These are phyloP conservation scores for Axis porcinus DNA, from an alignment of 2,113 vertebrate genomes.

Conservation along the genomic window DNA sequence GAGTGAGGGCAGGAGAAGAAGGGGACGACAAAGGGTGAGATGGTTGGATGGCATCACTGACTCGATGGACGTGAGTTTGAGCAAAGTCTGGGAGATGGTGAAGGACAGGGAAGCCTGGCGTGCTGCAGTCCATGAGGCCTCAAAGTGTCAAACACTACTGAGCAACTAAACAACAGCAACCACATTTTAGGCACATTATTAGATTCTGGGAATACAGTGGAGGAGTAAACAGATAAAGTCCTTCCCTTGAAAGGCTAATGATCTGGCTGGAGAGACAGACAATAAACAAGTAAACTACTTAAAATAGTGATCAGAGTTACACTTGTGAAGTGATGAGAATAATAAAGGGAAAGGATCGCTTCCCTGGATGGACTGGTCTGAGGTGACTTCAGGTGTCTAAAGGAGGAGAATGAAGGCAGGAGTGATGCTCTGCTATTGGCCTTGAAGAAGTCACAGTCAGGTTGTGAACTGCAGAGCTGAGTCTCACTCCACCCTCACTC, in stretches of 20 bases:
- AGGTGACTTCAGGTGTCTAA: neutral
- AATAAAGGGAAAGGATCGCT: neutral
- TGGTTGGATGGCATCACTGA: neutral
- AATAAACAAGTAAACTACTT: neutral
- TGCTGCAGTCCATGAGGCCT: neutral
- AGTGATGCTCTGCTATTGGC: neutral
- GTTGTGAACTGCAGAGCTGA: fast-evolving
- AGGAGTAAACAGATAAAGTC: neutral
- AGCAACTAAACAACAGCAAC: neutral
- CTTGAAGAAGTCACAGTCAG: neutral
- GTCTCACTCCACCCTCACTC: neutral
- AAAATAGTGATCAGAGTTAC: neutral
- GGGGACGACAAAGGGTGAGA: neutral
- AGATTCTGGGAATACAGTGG: neutral
- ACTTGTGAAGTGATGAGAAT: neutral
- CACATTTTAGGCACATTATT: neutral
- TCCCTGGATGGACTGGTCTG: neutral
- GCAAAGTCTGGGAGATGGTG: neutral
- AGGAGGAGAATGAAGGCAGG: neutral
- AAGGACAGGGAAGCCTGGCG: neutral
- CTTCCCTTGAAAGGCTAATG: neutral
- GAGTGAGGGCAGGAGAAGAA: neutral
- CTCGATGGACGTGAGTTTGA: neutral
- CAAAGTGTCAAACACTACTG: neutral
- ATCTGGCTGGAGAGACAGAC: neutral